Conservation (phyloP, 2,797 vertebrate species). For the Picus viridis region DNA sequence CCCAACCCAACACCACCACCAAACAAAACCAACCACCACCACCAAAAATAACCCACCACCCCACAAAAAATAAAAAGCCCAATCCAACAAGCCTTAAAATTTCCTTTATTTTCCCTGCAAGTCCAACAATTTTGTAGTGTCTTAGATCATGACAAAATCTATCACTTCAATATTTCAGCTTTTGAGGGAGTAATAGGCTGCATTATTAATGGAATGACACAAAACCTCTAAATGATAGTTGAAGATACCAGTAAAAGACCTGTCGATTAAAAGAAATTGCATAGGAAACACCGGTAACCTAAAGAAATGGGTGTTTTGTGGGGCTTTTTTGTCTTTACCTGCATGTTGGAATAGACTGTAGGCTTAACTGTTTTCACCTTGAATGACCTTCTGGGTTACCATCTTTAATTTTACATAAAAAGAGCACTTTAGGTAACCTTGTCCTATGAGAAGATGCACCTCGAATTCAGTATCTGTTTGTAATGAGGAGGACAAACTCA, state of each 20-base stretch:
- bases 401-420: neutral
- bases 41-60: no score
- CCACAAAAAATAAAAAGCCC: neutral
- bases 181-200: neutral
- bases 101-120: neutral
- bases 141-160: neutral
- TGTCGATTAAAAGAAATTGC: neutral
- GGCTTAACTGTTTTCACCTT: neutral
- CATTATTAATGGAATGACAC: neutral
- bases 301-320: neutral
- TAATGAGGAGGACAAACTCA: neutral
- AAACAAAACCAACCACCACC: no score
- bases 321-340: neutral
- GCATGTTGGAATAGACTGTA: neutral
- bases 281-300: neutral
- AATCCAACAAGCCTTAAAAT: neutral
- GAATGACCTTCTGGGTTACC: neutral
- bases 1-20: no score
- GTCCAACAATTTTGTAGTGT: neutral
- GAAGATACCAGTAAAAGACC: neutral
- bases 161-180: neutral
- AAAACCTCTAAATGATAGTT: neutral
- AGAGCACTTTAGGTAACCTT: neutral
- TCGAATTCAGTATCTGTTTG: neutral
- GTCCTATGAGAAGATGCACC: neutral